Percentiles rank a stretch among this genome's conserved stretches.
These are phyloP conservation scores for Scaptomyza polygonia DNA, from an alignment of 2,888 invertebrate species.

Conservation along the genomic window DNA sequence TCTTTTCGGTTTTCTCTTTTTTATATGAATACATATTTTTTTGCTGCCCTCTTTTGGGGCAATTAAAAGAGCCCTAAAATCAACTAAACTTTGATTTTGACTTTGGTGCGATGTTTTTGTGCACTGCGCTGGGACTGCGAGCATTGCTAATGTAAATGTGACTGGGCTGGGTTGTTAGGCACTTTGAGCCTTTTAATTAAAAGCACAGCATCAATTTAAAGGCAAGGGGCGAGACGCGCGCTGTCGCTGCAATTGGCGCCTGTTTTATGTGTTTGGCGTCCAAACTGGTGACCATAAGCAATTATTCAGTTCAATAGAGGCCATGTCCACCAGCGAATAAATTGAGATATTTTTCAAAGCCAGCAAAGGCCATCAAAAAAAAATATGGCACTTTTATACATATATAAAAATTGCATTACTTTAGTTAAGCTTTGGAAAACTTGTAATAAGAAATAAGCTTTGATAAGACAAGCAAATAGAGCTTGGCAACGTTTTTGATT, in stretches of 20 bases:
- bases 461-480: background rate
- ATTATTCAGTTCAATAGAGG: constrained; percentile 69
- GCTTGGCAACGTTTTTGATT: constrained; percentile 23
- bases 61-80: constrained; percentile 70
- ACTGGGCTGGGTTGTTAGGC: constrained; percentile 13
- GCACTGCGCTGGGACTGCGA: constrained; percentile 43
- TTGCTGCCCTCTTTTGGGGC: constrained; percentile 45
- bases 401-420: background rate
- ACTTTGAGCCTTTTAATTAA: constrained; percentile 69
- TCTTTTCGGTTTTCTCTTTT: background rate
- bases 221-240: constrained; percentile 31
- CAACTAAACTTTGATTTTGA: constrained; percentile 72
- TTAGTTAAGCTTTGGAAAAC: background rate
- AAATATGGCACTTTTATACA: background rate
- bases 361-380: constrained; percentile 16
- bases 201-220: constrained; percentile 71
- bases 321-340: constrained; percentile 52
- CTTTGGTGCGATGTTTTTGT: constrained; percentile 43
- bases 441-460: background rate
- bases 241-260: constrained; percentile 32
- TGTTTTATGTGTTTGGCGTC: constrained; percentile 28
- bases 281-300: constrained; percentile 68
- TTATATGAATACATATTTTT: background rate
- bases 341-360: constrained; percentile 47
- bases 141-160: constrained; percentile 29